Evolutionary conservation across 2,888 invertebrate species (phyloP).

Genomic region (Amitus sp.): DNA sequence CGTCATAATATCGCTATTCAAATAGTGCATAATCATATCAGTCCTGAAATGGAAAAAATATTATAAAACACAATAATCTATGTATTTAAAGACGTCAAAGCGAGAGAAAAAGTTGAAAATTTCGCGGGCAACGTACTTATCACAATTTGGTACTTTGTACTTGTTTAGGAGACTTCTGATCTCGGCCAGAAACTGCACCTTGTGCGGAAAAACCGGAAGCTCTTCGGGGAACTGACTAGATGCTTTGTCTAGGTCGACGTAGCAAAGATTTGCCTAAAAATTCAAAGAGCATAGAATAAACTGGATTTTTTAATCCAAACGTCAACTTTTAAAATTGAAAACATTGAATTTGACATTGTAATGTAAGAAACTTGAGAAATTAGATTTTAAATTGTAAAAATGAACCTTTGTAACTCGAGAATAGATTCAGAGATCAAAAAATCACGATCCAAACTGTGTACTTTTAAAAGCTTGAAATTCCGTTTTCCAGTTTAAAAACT

Average conservation of each 20-base stretch:
- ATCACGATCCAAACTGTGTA: too few relatives aligned
- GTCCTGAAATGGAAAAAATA: slow-evolving; percentile 49
- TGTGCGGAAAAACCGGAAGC: slow-evolving; percentile 91
- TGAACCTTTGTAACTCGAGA: too few relatives aligned
- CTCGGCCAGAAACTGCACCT: slow-evolving; percentile 87
- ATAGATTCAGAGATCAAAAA: too few relatives aligned
- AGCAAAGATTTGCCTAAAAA: slow-evolving; percentile 88
- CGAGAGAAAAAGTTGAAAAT: slow-evolving; percentile 16
- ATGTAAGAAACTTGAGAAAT: too few relatives aligned
- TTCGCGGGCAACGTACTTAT: slow-evolving; percentile 55
- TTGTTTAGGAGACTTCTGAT: slow-evolving; percentile 74
- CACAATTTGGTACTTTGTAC: slow-evolving; percentile 67
- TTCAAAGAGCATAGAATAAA: too few relatives aligned
- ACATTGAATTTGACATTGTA: too few relatives aligned
- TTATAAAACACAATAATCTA: neutral
- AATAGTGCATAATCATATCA: slow-evolving; percentile 63
- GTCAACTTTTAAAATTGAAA: too few relatives aligned
- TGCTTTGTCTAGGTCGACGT: slow-evolving; percentile 95
- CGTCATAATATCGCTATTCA: slow-evolving; percentile 76
- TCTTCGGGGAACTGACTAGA: slow-evolving; percentile 95
- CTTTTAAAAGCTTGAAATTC: too few relatives aligned
- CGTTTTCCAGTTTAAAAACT: too few relatives aligned
- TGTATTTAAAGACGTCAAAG: neutral
- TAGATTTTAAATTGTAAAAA: too few relatives aligned
- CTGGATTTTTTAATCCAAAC: too few relatives aligned